These are phyloP conservation scores for Akabosia matsudoensis DNA, from an alignment of 1,140 invertebrate species.

Conservation along the genomic window DNA sequence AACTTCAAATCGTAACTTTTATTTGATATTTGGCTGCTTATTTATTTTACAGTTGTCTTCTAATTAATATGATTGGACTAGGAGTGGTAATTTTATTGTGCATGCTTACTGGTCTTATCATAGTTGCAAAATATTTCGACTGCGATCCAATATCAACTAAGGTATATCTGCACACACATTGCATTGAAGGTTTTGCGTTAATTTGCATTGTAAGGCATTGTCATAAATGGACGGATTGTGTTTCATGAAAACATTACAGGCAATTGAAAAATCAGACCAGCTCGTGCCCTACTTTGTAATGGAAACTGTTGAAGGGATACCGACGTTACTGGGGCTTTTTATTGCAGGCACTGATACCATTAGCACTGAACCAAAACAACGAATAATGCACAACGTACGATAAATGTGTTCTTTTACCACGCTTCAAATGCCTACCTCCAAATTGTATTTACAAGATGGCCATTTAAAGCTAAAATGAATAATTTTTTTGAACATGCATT, in stretches of 20 bases:
- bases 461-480: too few species aligned
- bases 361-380: too few species aligned
- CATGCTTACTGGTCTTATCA: slow-evolving; percentile 52
- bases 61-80: slow-evolving; percentile 50
- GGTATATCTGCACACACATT: background rate
- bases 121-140: slow-evolving; percentile 55
- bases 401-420: too few species aligned
- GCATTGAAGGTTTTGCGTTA: too few species aligned
- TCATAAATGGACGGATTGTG: background rate
- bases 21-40: background rate
- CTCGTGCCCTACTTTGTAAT: slow-evolving; percentile 56
- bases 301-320: slow-evolving; percentile 52
- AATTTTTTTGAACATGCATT: too few species aligned
- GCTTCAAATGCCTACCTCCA: too few species aligned
- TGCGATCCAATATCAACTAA: slow-evolving; percentile 53
- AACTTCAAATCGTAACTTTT: too few species aligned
- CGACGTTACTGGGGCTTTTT: slow-evolving; percentile 49
- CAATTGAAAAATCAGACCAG: slow-evolving; percentile 52
- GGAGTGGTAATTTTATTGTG: slow-evolving; percentile 28
- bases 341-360: slow-evolving; percentile 34
- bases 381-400: too few species aligned
- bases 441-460: too few species aligned
- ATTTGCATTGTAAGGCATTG: too few species aligned
- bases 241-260: slow-evolving; percentile 11
- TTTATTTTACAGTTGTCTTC: slow-evolving; percentile 47